Conservation (phyloP, 2,797 vertebrate genomes). For the Ciconia nigra region DNA sequence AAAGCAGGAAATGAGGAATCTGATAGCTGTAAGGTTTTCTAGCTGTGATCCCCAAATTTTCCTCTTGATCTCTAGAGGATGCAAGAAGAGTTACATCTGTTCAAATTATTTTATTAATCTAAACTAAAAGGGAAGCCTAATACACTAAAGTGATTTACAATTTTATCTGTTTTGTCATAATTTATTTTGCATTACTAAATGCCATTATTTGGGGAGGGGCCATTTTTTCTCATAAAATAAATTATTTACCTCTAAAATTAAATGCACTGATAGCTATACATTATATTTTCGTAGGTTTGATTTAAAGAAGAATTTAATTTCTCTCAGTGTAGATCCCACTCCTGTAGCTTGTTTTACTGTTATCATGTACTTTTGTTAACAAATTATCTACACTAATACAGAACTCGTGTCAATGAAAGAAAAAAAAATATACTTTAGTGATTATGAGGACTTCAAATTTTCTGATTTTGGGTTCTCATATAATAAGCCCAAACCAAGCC, state of each 20-base stretch:
- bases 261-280: background rate
- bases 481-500: background rate
- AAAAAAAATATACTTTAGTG: background rate
- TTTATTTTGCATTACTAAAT: background rate
- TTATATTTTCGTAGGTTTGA: background rate
- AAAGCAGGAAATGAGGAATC: background rate
- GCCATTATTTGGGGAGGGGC: background rate
- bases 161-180: background rate
- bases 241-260: background rate
- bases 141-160: background rate
- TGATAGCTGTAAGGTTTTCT: background rate
- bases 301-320: background rate
- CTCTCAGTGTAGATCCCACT: background rate
- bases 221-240: background rate
- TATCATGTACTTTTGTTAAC: background rate
- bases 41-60: background rate
- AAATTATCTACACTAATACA: background rate
- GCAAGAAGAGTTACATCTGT: background rate
- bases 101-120: background rate
- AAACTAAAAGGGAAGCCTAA: background rate
- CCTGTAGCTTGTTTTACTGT: background rate
- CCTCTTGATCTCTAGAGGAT: background rate
- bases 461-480: background rate
- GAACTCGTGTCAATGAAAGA: background rate
- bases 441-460: background rate